Evolutionary conservation across 2,888 invertebrate genomes (phyloP).

Genomic region (Aleiodes testaceus): DNA sequence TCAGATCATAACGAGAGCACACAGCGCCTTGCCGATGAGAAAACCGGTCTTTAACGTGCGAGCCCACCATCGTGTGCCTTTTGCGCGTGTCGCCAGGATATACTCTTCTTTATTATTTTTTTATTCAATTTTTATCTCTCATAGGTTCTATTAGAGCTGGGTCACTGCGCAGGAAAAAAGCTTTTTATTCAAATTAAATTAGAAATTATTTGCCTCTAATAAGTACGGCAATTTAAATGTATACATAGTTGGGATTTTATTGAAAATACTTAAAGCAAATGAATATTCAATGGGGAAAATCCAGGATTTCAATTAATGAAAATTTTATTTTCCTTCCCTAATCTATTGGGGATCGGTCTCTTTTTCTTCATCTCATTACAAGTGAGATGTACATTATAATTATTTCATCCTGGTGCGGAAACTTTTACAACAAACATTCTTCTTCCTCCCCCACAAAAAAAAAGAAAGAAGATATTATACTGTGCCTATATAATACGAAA

Average conservation of each 20-base stretch:
- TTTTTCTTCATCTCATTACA: background rate
- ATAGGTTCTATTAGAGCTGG: constrained; percentile 29
- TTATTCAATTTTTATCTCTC: constrained; percentile 12
- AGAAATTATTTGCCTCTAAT: background rate
- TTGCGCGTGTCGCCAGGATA: constrained; percentile 32
- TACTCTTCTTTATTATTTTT: constrained; percentile 15
- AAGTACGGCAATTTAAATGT: background rate
- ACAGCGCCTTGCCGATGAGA: constrained; percentile 34
- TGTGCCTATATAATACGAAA: constrained; percentile 52
- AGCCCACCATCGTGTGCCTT: constrained; percentile 36
- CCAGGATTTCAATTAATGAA: no score
- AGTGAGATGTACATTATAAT: constrained; percentile 42
- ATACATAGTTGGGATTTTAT: constrained; percentile 1
- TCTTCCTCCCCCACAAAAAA: constrained; percentile 28
- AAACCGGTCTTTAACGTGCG: constrained; percentile 56
- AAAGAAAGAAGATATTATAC: constrained; percentile 30
- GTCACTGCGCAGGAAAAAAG: constrained; percentile 21
- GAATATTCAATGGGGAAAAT: no score
- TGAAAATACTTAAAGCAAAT: no score
- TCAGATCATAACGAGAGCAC: constrained; percentile 58
- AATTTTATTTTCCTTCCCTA: background rate
- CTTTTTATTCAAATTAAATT: constrained; percentile 23
- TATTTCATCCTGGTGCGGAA: constrained; percentile 52
- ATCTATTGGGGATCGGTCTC: background rate
- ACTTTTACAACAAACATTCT: constrained; percentile 52